Base-by-base conservation (phyloP, 2,113 vertebrate genomes). In the Chloroceryle aenea region DNA sequence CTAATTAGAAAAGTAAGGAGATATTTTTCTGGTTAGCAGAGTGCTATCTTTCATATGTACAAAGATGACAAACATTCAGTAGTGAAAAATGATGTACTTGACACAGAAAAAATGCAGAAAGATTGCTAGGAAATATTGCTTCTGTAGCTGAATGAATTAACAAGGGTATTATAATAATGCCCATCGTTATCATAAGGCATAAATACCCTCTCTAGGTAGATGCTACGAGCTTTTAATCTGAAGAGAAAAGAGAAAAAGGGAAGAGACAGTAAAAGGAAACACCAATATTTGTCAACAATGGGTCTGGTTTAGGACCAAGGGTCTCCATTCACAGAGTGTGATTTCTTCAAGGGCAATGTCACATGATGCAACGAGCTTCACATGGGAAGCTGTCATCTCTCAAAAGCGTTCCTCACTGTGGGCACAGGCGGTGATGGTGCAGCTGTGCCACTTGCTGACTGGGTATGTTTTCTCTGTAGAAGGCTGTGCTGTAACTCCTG, bases 331-430 rank as follows among this genome's bases (percentile, higher is more conserved):
- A 43, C 19, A 40, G 69, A 0, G 0, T 15, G 21, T 4, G 38
- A 3, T 34, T 32, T 22, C 5, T 63, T 42, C 22, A n/a, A 81
- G 14, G 10, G 14, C 23, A 74, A 12, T 0, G 3, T 6, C 8
- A 23, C 0, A 0, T 3, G 26, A 12, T 63, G 8, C 12, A 84
- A 30, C 0, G 7, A 89, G 7, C 8, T 62, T 61, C 6, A 1
- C 29, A 15, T 5, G 17, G 27, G 8, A 42, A 81, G 34, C 17
- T 50, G 22, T 40, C 27, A 7, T 43, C 15, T 63, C 61, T 26
- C 2, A 6, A 43, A 20, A 47, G 6, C 17, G 8, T 74, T 74
- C 17, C 9, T 71, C 34, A 36, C 10, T 38, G 56, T 4, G 0
- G 10, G 22, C 55, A 69, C 7, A 34, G 30, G 5, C 21, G 20